Evolutionary conservation across 30 jellyfish, hydroid and myxozoan species (phyloP), one percentile per base, ranked within the genome.

Genomic region (Aurelia coerulea): DNA sequence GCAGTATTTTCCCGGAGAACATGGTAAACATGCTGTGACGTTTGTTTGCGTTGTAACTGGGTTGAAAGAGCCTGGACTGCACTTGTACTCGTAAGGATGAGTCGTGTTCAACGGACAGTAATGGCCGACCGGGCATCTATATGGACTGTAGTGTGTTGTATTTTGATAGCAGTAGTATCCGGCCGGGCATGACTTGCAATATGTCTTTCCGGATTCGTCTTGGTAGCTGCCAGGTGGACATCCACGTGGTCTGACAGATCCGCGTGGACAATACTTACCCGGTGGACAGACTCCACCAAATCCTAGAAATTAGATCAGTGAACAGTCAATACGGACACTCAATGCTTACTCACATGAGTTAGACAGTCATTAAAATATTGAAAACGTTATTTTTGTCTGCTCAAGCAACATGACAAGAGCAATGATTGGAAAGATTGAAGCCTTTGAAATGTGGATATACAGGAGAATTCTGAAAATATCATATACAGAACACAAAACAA

Each of bases 201-300:
- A 65, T 0, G 91, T 77, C 72, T 90, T 96, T 33, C 99, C 99
- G 0, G 87, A 6, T 46, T 95, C 96, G 80, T 95, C 94, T 82
- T 95, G 99, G 80, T 90, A 95, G 86, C 95, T 86, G 5, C 99
- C 99, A 72, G 97, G 95, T 19, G 97, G 97, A 78, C 99, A 95
- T 17, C 84, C 86, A n/a, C 68, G 23, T n/a, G 99, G 99, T n/a
- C 50, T 18, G 16, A 68, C 85, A 19, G 98, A 73, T 53, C 99
- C 99, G 32, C 66, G 46, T 18, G 93, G 97, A 68, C 99, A 95
- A 71, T 83, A 95, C 42, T 86, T 83, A 13, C 99, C 99, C 29
- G 94, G 91, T 5, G 98, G 99, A 65, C 99, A 95, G 16, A 95
- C 67, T 0, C 99, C 99, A 51, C 99, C 99, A 32, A 53, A 73